A percentile compares a stretch with the other conserved stretches of the same genome.
Conservation (phyloP, 92 coral and sea anemone species). For the Porites rus region DNA sequence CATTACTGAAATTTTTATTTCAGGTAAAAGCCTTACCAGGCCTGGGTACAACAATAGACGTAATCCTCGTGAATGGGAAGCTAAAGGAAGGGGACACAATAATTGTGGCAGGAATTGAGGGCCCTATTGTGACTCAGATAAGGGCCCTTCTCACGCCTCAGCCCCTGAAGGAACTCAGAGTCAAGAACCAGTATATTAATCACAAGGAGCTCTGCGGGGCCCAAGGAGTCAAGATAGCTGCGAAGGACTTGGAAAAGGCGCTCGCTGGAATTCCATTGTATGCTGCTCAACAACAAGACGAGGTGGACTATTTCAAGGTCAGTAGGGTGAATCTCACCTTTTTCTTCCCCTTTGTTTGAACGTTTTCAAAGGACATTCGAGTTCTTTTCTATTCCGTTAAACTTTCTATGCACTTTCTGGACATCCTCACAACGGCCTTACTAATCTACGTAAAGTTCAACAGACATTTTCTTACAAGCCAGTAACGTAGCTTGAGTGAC, state of each 20-base stretch:
- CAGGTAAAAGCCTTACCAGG: slow-evolving; percentile 99
- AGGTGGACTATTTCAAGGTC: slow-evolving; percentile 91
- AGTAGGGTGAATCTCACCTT: background rate
- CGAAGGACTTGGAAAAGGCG: slow-evolving; percentile 96
- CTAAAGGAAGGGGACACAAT: slow-evolving; percentile 95
- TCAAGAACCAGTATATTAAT: slow-evolving; percentile 92
- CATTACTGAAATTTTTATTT: background rate
- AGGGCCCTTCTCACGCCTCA: slow-evolving; percentile 98
- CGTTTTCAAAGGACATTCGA: background rate
- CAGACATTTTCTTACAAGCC: too few species aligned
- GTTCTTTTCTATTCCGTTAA: background rate
- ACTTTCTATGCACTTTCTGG: too few species aligned
- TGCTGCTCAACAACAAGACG: slow-evolving; percentile 92
- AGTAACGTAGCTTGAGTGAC: too few species aligned
- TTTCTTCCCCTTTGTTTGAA: background rate
- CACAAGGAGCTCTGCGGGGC: slow-evolving; percentile 91
- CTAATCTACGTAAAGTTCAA: too few species aligned
- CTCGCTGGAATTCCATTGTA: slow-evolving; percentile 95
- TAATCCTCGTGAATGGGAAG: slow-evolving; percentile 93
- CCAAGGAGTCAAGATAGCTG: slow-evolving; percentile 97
- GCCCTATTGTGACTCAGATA: slow-evolving; percentile 96
- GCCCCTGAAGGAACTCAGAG: slow-evolving; percentile 96
- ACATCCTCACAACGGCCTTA: too few species aligned
- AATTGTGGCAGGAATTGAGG: slow-evolving; percentile 93
- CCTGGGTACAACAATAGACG: slow-evolving; percentile 97